Evolutionary conservation across 2,113 vertebrate genomes (phyloP), one percentile per base, ranked within the genome.

Genomic region (Arizona elegans): DNA sequence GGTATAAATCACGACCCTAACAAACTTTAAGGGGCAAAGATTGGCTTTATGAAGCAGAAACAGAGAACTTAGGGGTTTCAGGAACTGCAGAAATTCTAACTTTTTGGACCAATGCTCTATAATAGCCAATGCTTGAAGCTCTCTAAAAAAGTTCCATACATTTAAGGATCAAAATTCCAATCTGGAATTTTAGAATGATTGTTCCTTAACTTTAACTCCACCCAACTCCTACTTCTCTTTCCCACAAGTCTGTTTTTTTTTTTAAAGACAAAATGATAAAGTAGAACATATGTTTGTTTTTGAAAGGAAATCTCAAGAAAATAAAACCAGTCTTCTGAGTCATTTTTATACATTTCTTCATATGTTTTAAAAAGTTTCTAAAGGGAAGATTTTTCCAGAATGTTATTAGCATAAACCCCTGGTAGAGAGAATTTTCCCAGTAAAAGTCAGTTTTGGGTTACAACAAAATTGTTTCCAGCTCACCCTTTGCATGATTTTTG

Each of bases 251-350:
- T 47, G 33, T 91, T 95, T 90, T 95, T 13, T 56, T 86, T 90
- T 95, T 91, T 43, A 92, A 96, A 97, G 94, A 95, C 90, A 95
- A 95, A 97, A 96, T 90, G 96, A 96, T 96, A 95, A 96, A 96
- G 93, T 62, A 53, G n/a, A 96, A 59, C 94, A 97, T 92, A 92
- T 95, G 90, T 95, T 95, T 96, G 52, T 86, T 96, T 96, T 97
- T 96, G 62, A 90, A 96, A 94, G 93, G 24, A 58, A 95, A 95
- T 95, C 70, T 96, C 93, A 88, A 87, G 53, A 93, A 96, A 93
- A 93, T 86, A 90, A 93, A 93, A 90, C 81, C 91, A 95, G 90
- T 93, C 33, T 86, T 92, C 92, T 92, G 92, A 29, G 12, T 96
- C 54, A 94, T 75, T 95, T 95, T 93, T 33, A 91, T 93, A 90